Evolutionary conservation across 2,888 invertebrate species (phyloP), one percentile per base, ranked within the genome.

Genomic region (Oxyscelio sp.): DNA sequence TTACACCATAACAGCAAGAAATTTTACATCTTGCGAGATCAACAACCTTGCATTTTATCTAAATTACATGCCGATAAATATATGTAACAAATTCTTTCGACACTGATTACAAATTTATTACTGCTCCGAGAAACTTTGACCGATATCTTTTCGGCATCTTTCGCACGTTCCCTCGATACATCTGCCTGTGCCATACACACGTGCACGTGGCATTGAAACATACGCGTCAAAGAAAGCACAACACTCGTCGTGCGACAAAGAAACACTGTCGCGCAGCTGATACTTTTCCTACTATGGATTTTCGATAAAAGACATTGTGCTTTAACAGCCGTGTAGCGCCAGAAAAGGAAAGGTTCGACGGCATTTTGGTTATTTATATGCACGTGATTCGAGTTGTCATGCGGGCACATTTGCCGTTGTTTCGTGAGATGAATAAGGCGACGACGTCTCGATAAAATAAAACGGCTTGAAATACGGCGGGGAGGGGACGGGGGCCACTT

Each of bases 271-370:
- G 59, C 34, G 68, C 68, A 70, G 68, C 78, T 70, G 78, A 78
- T 54, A 43, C 78, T 77, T 43, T 61, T 66, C 52, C 59, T 59
- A 31, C 59, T 17, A 78, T 68, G 54, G 78, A 61, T 68, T 78
- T 78, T 70, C 78, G 68, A 78, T 78, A 68, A 78, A 52, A 52
- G 68, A 61, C 59, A 77, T 77, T 78, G 65, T 58, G 61, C 52
- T 56, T 68, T 54, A 45, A 31, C 52, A 59, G 75, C 15, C 54
- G 27, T 13, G 38, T n/a, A 11, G 24, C 38, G 27, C 54, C 52
- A 34, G 34, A 40, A 63, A 63, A 74, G 63, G 43, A 68, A 77
- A 31, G 27, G 22, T 58, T 38, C 17, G 17, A 48, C 15, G 22
- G 58, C 66, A 24, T 75, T 58, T 75, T 15, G 65, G 58, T 75